Percentiles rank a stretch among this genome's conserved stretches.
Conservation (phyloP, 2,797 vertebrate genomes). For the Denticeps clupeoides region DNA sequence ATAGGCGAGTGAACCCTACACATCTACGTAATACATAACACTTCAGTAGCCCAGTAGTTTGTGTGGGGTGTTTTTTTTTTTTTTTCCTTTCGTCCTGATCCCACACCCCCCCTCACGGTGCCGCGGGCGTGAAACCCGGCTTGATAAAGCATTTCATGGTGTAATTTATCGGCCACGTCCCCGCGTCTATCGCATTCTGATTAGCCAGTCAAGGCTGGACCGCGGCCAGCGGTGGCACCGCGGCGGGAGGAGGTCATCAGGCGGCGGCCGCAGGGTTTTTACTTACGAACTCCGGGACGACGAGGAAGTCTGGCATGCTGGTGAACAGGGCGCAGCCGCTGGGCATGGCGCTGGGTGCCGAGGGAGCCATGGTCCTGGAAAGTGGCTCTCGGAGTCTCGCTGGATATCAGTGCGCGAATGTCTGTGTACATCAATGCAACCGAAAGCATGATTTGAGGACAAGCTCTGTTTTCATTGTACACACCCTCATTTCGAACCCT, state of each 20-base stretch:
- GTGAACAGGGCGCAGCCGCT: conserved; percentile 58
- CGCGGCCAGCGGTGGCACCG: neutral
- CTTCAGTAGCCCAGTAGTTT: too few species aligned
- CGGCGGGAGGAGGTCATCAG: neutral
- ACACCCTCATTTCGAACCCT: too few species aligned
- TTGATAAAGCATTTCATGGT: conserved; percentile 1
- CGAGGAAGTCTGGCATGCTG: conserved; percentile 63
- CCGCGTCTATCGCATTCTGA: conserved; percentile 2
- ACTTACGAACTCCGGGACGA: conserved; percentile 76
- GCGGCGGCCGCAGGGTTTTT: neutral
- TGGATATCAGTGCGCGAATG: neutral
- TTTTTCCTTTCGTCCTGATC: neutral
- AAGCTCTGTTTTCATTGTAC: conserved; percentile 36
- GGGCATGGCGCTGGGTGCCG: conserved; percentile 45
- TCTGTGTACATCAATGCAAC: neutral
- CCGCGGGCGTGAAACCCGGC: neutral
- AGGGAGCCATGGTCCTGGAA: conserved; percentile 51
- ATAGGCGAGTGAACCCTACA: too few species aligned
- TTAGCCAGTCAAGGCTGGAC: neutral
- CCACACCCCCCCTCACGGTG: neutral
- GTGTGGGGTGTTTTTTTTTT: too few species aligned
- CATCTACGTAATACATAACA: too few species aligned
- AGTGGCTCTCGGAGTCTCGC: neutral
- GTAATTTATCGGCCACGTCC: conserved; percentile 2
- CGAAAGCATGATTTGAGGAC: neutral